Evolutionary conservation across 2,888 invertebrate species (phyloP).

Genomic region (Isoperla grammatica): DNA sequence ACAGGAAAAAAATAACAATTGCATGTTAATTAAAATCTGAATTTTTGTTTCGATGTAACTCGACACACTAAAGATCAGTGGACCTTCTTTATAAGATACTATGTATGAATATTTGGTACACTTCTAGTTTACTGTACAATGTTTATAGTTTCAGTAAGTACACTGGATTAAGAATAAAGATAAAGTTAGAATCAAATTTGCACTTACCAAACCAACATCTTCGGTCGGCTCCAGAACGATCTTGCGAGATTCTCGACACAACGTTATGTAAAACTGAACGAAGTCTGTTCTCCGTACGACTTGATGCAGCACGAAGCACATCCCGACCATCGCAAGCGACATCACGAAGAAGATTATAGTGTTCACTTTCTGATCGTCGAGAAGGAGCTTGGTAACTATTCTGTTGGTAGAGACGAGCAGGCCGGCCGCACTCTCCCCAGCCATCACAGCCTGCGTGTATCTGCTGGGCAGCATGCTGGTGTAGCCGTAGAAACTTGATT

Average conservation of each 20-base stretch:
- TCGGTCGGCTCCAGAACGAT: slow-evolving; percentile 81
- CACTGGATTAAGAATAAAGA: no score
- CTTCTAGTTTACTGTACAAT: no score
- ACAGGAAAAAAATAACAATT: no score
- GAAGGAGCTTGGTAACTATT: slow-evolving; percentile 72
- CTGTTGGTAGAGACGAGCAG: slow-evolving; percentile 81
- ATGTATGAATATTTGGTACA: no score
- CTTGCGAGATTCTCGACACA: slow-evolving; percentile 67
- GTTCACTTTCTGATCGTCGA: slow-evolving; percentile 70
- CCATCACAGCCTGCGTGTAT: slow-evolving; percentile 93
- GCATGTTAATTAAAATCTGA: no score
- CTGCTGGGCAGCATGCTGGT: slow-evolving; percentile 85
- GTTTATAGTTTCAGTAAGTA: no score
- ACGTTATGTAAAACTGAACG: slow-evolving; percentile 72
- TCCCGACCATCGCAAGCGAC: slow-evolving; percentile 67
- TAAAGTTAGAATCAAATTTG: no score
- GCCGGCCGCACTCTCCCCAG: slow-evolving; percentile 88
- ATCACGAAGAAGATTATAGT: slow-evolving; percentile 82
- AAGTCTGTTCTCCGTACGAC: slow-evolving; percentile 73
- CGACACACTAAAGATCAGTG: no score
- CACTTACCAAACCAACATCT: slow-evolving; percentile 70
- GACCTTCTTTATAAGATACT: no score
- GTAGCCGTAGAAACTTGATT: slow-evolving; percentile 91
- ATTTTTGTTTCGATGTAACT: no score
- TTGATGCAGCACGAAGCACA: slow-evolving; percentile 73